These are phyloP conservation scores for Coregonus sp. DNA, from an alignment of 2,797 vertebrate species.

Conservation along the genomic window DNA sequence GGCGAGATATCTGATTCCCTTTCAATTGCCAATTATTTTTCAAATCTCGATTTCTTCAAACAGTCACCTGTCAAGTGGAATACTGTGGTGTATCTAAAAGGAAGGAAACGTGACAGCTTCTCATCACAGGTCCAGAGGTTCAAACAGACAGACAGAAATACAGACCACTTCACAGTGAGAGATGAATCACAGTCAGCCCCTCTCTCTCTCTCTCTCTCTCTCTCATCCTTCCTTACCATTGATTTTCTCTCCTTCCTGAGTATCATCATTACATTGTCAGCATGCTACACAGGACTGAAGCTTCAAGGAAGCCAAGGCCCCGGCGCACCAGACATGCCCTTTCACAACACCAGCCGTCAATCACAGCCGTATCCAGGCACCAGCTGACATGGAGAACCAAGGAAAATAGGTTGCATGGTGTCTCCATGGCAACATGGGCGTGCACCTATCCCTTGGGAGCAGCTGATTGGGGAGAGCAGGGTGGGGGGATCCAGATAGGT, in stretches of 20 bases:
- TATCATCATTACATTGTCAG: constrained; percentile 39
- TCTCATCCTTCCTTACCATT: constrained; percentile 41
- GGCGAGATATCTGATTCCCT: not conserved
- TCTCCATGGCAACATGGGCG: constrained; percentile 73
- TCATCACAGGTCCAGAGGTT: not conserved
- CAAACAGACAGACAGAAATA: not conserved
- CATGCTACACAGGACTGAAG: constrained; percentile 41
- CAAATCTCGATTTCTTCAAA: not conserved
- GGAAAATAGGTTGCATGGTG: constrained; percentile 40
- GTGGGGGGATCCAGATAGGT: constrained; percentile 50
- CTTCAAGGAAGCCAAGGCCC: constrained; percentile 52
- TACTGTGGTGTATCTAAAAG: not conserved
- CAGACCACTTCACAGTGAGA: constrained; percentile 10
- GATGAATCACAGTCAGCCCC: not conserved
- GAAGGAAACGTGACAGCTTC: not conserved
- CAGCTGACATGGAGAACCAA: constrained; percentile 51
- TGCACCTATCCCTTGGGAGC: constrained; percentile 56
- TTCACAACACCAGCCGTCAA: constrained; percentile 51
- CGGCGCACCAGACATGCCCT: constrained; percentile 46
- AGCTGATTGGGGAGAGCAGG: constrained; percentile 60
- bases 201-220: constrained; percentile 14
- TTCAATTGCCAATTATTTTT: not conserved
- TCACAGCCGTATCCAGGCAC: constrained; percentile 61
- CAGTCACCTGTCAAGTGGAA: not conserved
- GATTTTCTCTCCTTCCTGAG: constrained; percentile 50